Percentiles rank a stretch among this genome's conserved stretches.
Evolutionary conservation across 2,888 invertebrate genomes (phyloP).

Genomic region (Agrotis clavis): DNA sequence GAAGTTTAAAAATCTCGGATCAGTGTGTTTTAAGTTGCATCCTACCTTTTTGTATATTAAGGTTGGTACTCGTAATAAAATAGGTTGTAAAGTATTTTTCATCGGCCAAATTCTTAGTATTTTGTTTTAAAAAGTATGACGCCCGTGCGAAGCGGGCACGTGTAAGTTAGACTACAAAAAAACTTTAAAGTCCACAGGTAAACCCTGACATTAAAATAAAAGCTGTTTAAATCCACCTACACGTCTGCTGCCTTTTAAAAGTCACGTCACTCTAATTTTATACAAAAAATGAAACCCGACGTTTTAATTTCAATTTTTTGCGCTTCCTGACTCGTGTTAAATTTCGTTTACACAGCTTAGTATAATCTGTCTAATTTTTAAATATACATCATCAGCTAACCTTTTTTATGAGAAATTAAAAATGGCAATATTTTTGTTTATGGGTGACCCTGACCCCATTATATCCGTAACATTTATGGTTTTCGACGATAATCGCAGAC

Average conservation of each 20-base stretch:
- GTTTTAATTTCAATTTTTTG: constrained; percentile 21
- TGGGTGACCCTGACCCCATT: no score
- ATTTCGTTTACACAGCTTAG: constrained; percentile 2
- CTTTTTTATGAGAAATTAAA: constrained; percentile 21
- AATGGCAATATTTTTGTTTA: constrained; percentile 17
- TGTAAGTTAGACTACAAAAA: background rate
- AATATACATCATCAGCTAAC: constrained; percentile 33
- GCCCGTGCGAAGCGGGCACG: no score
- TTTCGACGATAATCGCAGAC: background rate
- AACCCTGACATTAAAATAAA: background rate
- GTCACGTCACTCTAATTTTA: constrained; percentile 9
- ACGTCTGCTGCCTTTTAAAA: constrained; percentile 1
- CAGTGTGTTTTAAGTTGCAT: no score
- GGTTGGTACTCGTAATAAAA: no score
- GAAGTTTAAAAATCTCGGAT: no score
- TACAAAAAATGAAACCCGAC: constrained; percentile 1
- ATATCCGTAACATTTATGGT: background rate
- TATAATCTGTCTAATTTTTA: constrained; percentile 27
- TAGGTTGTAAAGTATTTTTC: no score
- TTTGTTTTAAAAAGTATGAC: no score
- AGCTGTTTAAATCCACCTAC: background rate
- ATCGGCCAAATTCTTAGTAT: no score
- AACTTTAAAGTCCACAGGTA: background rate
- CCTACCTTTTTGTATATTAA: no score
- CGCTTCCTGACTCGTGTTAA: constrained; percentile 11